These are phyloP conservation scores for Halesus radiatus DNA, from an alignment of 1,140 invertebrate genomes.

Conservation along the genomic window DNA sequence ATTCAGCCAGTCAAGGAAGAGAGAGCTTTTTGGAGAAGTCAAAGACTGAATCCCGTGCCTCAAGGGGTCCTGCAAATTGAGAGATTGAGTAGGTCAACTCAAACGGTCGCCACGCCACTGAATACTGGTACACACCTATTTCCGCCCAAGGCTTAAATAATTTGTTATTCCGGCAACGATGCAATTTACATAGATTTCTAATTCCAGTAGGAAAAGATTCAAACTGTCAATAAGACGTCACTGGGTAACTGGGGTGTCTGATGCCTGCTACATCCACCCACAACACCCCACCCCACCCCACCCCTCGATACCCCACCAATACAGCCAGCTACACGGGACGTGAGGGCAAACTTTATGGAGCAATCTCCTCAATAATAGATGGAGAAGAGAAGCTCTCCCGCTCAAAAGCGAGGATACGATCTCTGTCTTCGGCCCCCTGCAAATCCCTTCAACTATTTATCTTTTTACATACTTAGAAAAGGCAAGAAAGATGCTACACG, in stretches of 20 bases:
- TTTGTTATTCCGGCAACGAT: neutral
- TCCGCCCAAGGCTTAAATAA: neutral
- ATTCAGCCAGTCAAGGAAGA: too few species aligned
- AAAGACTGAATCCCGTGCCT: too few species aligned
- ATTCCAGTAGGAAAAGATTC: conserved; percentile 13
- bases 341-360: conserved; percentile 57
- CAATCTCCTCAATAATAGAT: conserved; percentile 58
- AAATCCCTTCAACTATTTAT: conserved; percentile 22
- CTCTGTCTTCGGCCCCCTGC: conserved; percentile 32
- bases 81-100: too few species aligned
- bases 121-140: too few species aligned
- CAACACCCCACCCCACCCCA: neutral
- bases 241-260: neutral
- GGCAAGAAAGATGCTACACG: too few species aligned
- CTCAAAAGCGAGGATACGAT: conserved; percentile 52
- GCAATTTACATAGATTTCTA: conserved; percentile 30
- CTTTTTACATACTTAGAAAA: neutral
- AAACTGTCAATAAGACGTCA: conserved; percentile 41
- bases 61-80: too few species aligned
- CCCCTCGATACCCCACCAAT: conserved; percentile 33
- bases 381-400: conserved; percentile 54
- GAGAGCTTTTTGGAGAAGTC: too few species aligned
- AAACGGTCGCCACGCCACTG: too few species aligned
- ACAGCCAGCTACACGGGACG: conserved; percentile 52
- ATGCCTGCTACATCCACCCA: neutral